A percentile compares a stretch with the other conserved stretches of the same genome.
Conservation (phyloP, 2,888 invertebrate genomes). For the Anagyrus pseudococci region DNA sequence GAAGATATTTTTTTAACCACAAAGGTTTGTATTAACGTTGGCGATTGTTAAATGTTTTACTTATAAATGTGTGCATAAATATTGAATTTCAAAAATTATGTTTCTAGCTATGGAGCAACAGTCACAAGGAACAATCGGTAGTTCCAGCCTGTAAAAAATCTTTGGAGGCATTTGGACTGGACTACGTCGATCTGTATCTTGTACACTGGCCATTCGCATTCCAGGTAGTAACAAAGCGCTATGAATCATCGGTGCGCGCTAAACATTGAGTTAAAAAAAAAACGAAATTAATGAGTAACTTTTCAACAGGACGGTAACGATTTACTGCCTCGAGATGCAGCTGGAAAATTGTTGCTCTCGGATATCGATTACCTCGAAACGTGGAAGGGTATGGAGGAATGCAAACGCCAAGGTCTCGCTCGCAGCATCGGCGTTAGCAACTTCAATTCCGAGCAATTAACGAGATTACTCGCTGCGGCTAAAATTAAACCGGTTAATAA, state of each 20-base stretch:
- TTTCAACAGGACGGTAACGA: constrained; percentile 24
- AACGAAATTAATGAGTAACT: too few relatives aligned
- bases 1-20: constrained; percentile 66
- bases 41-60: too few relatives aligned
- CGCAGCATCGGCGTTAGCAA: constrained; percentile 82
- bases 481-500: constrained; percentile 70
- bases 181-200: constrained; percentile 68
- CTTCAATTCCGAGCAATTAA: constrained; percentile 77
- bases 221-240: constrained; percentile 49
- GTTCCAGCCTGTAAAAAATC: constrained; percentile 64
- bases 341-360: constrained; percentile 69
- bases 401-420: constrained; percentile 69
- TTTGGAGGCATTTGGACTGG: constrained; percentile 62
- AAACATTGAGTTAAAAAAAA: background rate
- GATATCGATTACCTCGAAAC: constrained; percentile 79
- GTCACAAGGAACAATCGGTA: constrained; percentile 67
- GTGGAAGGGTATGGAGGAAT: constrained; percentile 78
- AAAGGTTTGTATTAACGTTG: constrained; percentile 64
- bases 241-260: background rate
- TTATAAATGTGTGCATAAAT: too few relatives aligned
- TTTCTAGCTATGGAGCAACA: constrained; percentile 70
- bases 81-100: too few relatives aligned
- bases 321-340: constrained; percentile 56
- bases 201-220: constrained; percentile 70
- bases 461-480: constrained; percentile 67